A percentile compares a stretch with the other conserved stretches of the same genome.
These are phyloP conservation scores for Neotragus moschatus DNA, from an alignment of 2,113 vertebrate species.

Conservation along the genomic window DNA sequence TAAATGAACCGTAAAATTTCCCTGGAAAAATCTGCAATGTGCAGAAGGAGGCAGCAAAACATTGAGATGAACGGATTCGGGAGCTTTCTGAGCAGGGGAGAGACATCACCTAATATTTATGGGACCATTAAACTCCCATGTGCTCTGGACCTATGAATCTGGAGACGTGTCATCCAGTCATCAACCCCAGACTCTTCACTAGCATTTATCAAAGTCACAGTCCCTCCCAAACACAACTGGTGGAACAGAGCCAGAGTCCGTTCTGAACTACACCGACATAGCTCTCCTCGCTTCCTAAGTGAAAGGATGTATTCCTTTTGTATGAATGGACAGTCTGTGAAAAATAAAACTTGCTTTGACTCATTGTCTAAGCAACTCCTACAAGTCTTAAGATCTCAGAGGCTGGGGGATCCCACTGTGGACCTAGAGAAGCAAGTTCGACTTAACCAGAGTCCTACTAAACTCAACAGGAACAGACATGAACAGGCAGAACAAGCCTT, in stretches of 20 bases:
- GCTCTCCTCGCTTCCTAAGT: neutral
- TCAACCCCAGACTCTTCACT: neutral
- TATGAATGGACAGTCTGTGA: neutral
- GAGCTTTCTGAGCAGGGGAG: slow-evolving; percentile 46
- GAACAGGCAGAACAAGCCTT: neutral
- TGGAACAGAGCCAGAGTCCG: slow-evolving; percentile 19
- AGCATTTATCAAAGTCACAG: slow-evolving; percentile 50
- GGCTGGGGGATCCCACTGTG: neutral
- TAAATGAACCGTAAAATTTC: neutral
- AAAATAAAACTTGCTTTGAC: neutral
- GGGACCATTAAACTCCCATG: slow-evolving; percentile 47
- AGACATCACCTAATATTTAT: slow-evolving; percentile 71
- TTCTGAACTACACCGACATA: neutral
- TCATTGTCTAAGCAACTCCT: neutral
- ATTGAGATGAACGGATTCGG: slow-evolving; percentile 57
- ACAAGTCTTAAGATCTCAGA: neutral
- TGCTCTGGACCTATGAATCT: slow-evolving; percentile 36
- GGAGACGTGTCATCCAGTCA: slow-evolving; percentile 45
- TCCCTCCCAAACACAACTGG: slow-evolving; percentile 23
- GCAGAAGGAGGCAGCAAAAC: slow-evolving; percentile 36
- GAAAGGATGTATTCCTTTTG: neutral
- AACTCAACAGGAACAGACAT: neutral
- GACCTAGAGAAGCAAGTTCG: neutral
- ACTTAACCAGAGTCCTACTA: no score
- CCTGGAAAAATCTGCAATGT: slow-evolving; percentile 4